Evolutionary conservation across 2,888 invertebrate genomes (phyloP).

Genomic region (Polydesmus complanatus): DNA sequence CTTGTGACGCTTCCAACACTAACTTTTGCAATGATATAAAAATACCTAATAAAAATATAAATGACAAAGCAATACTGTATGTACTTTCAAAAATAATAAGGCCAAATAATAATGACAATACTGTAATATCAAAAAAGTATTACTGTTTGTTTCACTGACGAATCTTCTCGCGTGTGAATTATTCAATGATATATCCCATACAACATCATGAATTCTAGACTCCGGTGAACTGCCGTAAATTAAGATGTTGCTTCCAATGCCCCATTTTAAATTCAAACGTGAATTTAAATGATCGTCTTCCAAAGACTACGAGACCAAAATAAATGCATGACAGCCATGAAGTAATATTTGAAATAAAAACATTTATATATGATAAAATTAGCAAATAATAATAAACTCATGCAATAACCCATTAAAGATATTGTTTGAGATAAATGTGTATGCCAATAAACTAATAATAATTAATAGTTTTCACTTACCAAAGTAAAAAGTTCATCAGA

Average conservation of each 20-base stretch:
- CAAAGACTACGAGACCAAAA: background rate
- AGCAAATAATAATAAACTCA: no score
- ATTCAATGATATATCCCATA: background rate
- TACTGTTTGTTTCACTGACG: conserved; percentile 6
- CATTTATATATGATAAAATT: no score
- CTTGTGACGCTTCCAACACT: background rate
- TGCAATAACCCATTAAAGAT: no score
- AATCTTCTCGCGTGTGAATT: conserved; percentile 4
- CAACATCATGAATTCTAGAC: background rate
- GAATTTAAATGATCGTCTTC: background rate
- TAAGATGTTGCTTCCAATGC: background rate
- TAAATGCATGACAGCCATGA: no score
- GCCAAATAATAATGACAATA: background rate
- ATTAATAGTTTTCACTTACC: no score
- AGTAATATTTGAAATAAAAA: no score
- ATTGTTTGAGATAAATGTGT: no score
- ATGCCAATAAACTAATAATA: no score
- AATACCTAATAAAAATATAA: background rate
- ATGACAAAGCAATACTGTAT: background rate
- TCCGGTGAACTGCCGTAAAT: background rate
- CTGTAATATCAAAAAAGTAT: no score
- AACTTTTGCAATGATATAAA: conserved; percentile 7
- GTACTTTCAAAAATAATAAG: background rate
- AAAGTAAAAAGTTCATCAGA: no score
- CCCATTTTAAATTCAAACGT: background rate